Evolutionary conservation across 2,113 vertebrate species (phyloP).

Genomic region (Hemichromis elongatus): DNA sequence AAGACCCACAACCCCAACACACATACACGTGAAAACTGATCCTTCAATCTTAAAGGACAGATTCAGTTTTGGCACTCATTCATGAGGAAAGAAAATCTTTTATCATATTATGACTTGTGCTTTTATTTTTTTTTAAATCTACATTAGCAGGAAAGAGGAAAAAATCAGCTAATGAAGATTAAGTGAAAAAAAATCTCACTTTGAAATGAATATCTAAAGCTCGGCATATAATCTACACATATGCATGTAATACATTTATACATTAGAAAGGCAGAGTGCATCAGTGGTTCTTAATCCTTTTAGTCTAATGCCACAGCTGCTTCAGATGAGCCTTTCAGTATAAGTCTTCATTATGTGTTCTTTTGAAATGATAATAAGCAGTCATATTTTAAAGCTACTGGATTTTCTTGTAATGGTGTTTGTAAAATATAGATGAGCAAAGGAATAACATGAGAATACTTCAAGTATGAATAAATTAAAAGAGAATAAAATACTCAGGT

Average conservation of each 20-base stretch:
- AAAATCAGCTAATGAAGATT: background rate
- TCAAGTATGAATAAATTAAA: background rate
- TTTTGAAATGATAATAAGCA: background rate
- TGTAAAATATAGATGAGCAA: background rate
- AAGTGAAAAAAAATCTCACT: constrained; percentile 7
- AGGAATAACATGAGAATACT: background rate
- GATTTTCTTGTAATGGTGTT: background rate
- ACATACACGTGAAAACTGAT: background rate
- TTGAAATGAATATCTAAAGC: background rate
- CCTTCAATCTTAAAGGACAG: background rate
- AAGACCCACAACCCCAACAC: background rate
- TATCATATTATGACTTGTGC: background rate
- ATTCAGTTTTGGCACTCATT: background rate
- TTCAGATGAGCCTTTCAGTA: background rate
- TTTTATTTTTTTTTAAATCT: background rate
- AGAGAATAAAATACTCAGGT: background rate
- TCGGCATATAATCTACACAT: background rate
- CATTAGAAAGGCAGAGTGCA: background rate
- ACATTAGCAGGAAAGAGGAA: background rate
- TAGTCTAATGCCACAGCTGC: background rate
- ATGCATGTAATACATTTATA: background rate
- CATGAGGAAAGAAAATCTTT: background rate
- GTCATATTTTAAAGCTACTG: background rate
- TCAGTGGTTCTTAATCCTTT: background rate
- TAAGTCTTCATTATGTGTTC: background rate